Percentiles rank a stretch among this genome's conserved stretches.
Conservation (phyloP, 2,888 invertebrate genomes). For the Drosophila nigritarsus region DNA sequence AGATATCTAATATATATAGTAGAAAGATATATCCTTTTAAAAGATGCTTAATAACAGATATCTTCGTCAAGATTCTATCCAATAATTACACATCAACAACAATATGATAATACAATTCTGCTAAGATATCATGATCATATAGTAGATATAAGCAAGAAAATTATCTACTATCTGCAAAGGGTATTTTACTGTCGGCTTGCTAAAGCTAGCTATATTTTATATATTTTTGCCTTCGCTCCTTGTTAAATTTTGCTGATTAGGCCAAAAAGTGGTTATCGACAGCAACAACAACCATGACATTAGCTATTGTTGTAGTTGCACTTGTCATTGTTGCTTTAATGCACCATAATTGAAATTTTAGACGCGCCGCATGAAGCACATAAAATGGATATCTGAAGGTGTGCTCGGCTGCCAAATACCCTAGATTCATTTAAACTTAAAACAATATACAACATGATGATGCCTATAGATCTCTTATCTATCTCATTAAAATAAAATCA, state of each 20-base stretch:
- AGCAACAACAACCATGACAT: conserved; percentile 24
- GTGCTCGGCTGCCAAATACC: not conserved
- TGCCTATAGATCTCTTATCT: too few relatives aligned
- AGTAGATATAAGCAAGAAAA: not conserved
- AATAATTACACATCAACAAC: not conserved
- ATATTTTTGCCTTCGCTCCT: conserved; percentile 16
- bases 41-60: too few relatives aligned
- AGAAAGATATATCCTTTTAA: too few relatives aligned
- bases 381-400: not conserved
- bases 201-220: not conserved
- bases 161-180: not conserved
- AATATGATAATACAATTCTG: not conserved
- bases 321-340: conserved; percentile 28
- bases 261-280: conserved; percentile 27
- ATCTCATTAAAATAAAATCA: not conserved
- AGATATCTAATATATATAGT: not conserved
- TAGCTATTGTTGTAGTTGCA: conserved; percentile 37
- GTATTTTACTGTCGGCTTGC: conserved; percentile 11
- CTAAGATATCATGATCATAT: not conserved
- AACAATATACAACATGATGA: not conserved
- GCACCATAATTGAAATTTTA: conserved; percentile 54
- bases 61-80: not conserved
- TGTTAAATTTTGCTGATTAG: conserved; percentile 40
- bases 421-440: not conserved
- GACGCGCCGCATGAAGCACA: conserved; percentile 31